Evolutionary conservation across 2,113 vertebrate species (phyloP), one percentile per base, ranked within the genome.

Genomic region (Saccopteryx bilineata): DNA sequence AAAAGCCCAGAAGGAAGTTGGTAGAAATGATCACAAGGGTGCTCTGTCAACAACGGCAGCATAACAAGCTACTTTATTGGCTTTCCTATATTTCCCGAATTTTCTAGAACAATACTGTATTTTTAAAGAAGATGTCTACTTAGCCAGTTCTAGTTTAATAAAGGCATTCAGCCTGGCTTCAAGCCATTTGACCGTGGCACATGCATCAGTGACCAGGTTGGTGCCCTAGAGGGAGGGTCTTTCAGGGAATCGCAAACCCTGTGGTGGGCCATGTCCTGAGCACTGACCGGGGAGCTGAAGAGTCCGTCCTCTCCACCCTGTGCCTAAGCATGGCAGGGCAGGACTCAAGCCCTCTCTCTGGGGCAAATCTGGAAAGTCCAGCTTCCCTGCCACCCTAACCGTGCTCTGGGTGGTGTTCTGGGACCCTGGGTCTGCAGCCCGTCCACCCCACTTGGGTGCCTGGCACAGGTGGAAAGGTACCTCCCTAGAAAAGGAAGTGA

Each of bases 361-460:
- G 54, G 63, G 60, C 10, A 52, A 81, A n/a, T 63, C 60, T 78
- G 75, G 66, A 58, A 58, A 14, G 5, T 33, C 13, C 39, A 4
- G n/a, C 68, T 31, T 39, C 7, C 13, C 26, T 17, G 28, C 46
- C 10, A 9, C 13, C 39, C 83, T 48, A 15, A 31, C 39, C 61
- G 5, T 2, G 6, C 10, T 8, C 31, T 8, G 0, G 2, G 75
- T 7, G 23, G 18, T 0, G 1, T 46, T 52, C 8, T 0, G 33
- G 33, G 65, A 58, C 2, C 7, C 14, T 4, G 10, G 24, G 2
- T 18, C 9, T 15, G 31, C 9, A 19, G 9, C 24, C 12, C 0
- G 0, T 1, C 61, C 46, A 14, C n/a, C 19, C 1, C 24, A 2
- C 71, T 1, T 1, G 1, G 17, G 18, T 24, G 72, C 50, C 83